Conservation (phyloP, 2,113 vertebrate species). For the Phycodurus eques region DNA sequence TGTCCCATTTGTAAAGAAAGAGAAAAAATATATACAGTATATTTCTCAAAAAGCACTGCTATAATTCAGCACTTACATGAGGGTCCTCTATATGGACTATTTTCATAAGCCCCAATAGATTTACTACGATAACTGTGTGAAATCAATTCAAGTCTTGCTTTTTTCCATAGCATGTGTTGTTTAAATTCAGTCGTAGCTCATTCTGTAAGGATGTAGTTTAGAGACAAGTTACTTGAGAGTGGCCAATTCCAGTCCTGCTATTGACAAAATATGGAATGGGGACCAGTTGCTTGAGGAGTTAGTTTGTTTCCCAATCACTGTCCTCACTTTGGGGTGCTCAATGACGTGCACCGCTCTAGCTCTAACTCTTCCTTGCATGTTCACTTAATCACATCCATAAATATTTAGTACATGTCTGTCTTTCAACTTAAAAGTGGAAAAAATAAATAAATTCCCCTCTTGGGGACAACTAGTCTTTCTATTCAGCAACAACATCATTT, state of each 20-base stretch:
- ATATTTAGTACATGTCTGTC: not conserved
- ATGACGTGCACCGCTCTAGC: not conserved
- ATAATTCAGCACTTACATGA: too few species aligned
- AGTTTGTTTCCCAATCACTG: not conserved
- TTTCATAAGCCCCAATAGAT: too few species aligned
- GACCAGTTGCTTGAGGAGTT: not conserved
- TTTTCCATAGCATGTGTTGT: too few species aligned
- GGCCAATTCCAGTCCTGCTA: not conserved
- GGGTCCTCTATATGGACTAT: too few species aligned
- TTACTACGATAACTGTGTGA: too few species aligned
- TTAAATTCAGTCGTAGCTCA: too few species aligned
- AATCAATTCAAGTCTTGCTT: too few species aligned
- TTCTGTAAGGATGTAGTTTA: not conserved
- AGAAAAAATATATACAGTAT: not conserved
- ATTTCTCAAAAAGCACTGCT: too few species aligned
- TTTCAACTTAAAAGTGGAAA: not conserved
- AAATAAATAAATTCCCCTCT: too few species aligned
- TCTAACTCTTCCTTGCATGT: not conserved
- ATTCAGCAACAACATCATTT: not conserved
- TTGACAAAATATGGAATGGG: not conserved
- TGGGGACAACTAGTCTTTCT: not conserved
- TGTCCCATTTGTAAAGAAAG: conserved; percentile 45
- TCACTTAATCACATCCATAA: not conserved
- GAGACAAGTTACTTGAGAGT: not conserved
- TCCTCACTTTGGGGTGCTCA: not conserved